Evolutionary conservation across 2,113 vertebrate genomes (phyloP), one percentile per base, ranked within the genome.

Genomic region (Eleginops maclovinus): DNA sequence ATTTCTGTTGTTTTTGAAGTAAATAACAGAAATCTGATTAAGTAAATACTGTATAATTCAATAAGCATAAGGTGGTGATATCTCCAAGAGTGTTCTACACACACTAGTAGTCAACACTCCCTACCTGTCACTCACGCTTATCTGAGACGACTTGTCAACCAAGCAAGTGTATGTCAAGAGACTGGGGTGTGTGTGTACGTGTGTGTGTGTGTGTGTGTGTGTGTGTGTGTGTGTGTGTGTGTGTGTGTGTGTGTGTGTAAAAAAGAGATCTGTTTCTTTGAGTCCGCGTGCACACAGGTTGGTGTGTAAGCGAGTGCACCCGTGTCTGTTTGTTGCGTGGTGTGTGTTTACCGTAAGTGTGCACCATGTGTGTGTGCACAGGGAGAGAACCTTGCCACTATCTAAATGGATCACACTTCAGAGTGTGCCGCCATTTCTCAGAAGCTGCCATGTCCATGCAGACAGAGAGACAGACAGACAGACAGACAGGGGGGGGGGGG

Each of bases 381-480:
- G 77, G 67, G 67, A 72, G 75, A 86, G 73, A 84, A 84, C 79
- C 79, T 83, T 36, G 9, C 85, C 50, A 10, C 90, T 91, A 93
- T 93, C 93, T 93, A 92, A 93, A 93, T 93, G 90, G 93, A 93
- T 93, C 92, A 54, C 90, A 88, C 90, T 90, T 91, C 87, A 89
- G 83, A 91, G 84, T 74, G 83, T 91, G 90, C 85, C 84, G 77
- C 92, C 88, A 91, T 93, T 93, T 91, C 89, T 93, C 92, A 90
- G 79, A 87, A 82, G 83, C 87, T 88, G 87, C 87, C 90, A 83
- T 91, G 87, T 76, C 76, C 19, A 17, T 16, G 47, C 81, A 78
- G 79, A 83, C 77, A 81, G 75, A 77, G 76, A 85, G 84, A 83
- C 67, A 66, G 8, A 60, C 71, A 69, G 43, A 67, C 60, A n/a